Base-by-base conservation (phyloP, 2,113 vertebrate species). In the Garra rufa region DNA sequence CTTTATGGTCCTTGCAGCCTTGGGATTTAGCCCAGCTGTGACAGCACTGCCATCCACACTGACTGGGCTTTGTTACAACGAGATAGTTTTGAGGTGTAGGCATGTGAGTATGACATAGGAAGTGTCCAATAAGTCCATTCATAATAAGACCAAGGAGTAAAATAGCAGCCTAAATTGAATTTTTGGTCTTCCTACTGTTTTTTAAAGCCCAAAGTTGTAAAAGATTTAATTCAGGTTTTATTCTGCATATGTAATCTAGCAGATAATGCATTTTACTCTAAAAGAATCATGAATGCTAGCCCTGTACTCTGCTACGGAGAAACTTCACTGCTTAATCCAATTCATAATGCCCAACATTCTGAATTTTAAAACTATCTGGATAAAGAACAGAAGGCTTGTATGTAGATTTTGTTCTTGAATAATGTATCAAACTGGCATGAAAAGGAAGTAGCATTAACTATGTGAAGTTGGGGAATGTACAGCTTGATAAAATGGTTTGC, bases 21-120 rank as follows among this genome's bases (percentile, higher is more conserved):
- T 88, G 87, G 91, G 88, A 87, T 69, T 73, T 83, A 84, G 73
- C 19, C 87, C 93, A 94, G 93, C 93, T 94, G 93, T 91, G 89
- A 81, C 91, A 90, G 90, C 84, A 91, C 71, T 79, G 85, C 86
- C 85, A 9, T 83, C 84, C 83, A 85, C 78, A 89, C 70, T 89
- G 81, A 83, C 88, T 81, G 69, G 26, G 86, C 82, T 84, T 90
- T 91, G 86, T 89, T 74, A 0, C 57, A 59, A 84, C 74, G 28
- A 83, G 43, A 86, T 88, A 83, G 73, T 82, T 88, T 69, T 59
- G 43, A 34, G 24, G 41, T 87, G 87, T 90, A 82, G 90, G 85
- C 88, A 57, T 82, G 46, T 14, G 8, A 24, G 19, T 77, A 46
- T 82, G 44, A 84, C 57, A 81, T 15, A 91, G 88, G 87, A 89